A percentile compares a stretch with the other conserved stretches of the same genome.
These are phyloP conservation scores for Chymomyza procnemis DNA, from an alignment of 2,888 invertebrate genomes.

Conservation along the genomic window DNA sequence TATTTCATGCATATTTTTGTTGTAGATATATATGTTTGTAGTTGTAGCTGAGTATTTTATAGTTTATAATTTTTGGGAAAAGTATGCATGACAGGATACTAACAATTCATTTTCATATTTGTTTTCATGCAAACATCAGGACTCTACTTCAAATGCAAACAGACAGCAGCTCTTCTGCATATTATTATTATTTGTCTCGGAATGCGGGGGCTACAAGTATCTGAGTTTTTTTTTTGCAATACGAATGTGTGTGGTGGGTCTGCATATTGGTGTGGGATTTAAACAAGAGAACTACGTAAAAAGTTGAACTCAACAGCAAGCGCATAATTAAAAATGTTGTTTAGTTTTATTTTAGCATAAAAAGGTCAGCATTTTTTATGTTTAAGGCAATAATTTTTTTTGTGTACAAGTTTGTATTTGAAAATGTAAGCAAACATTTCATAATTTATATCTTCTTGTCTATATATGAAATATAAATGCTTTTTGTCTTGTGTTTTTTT, in stretches of 20 bases:
- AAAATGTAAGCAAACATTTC: background rate
- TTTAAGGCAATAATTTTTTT: background rate
- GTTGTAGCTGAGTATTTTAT: background rate
- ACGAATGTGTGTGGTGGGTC: background rate
- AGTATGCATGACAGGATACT: background rate
- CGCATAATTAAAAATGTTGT: background rate
- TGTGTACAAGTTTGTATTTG: background rate
- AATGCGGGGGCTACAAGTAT: background rate
- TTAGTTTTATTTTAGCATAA: background rate
- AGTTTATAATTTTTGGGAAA: background rate
- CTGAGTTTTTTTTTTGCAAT: background rate
- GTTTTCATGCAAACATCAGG: too few species aligned
- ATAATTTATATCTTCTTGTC: background rate
- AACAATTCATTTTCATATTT: background rate
- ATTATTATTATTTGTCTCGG: background rate
- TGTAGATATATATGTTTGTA: background rate
- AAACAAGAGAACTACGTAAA: background rate
- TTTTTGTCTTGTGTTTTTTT: background rate
- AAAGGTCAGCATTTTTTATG: background rate
- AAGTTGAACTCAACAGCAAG: background rate
- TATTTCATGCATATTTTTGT: background rate
- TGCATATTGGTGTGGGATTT: background rate
- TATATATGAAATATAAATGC: background rate
- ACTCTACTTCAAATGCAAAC: background rate
- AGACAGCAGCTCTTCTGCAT: background rate